These are phyloP conservation scores for Notocelia uddmanniana DNA, from an alignment of 2,888 invertebrate genomes.

Conservation along the genomic window DNA sequence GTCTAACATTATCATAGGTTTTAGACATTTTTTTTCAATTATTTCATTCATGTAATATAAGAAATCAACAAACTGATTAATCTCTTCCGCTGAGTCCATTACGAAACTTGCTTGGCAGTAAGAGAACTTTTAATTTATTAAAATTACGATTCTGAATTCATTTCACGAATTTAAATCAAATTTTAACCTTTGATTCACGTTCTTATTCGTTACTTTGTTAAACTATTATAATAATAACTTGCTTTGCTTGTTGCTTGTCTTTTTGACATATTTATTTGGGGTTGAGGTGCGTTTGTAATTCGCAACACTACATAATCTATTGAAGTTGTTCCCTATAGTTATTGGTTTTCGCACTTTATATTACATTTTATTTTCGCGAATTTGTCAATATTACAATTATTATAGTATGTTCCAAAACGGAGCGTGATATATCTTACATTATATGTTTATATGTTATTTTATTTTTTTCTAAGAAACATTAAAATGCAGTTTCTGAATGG, in stretches of 20 bases:
- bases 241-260: too few species aligned
- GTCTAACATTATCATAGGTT: constrained; percentile 56
- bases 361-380: neutral
- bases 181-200: neutral
- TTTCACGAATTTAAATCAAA: neutral
- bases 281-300: neutral
- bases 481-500: too few species aligned
- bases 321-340: neutral
- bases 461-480: too few species aligned
- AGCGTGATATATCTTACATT: too few species aligned
- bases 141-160: neutral
- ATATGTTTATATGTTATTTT: too few species aligned
- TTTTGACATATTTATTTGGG: neutral
- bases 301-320: neutral
- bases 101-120: neutral
- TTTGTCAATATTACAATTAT: too few species aligned
- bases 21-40: constrained; percentile 46
- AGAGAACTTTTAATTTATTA: neutral
- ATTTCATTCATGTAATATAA: constrained; percentile 33
- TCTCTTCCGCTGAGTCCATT: constrained; percentile 4
- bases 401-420: too few species aligned
- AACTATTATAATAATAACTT: too few species aligned
- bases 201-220: too few species aligned
- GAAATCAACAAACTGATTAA: constrained; percentile 9
- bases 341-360: neutral